Percentiles rank a stretch among this genome's conserved stretches.
phyloP scores from a whole-genome alignment of 2,797 vertebrate genomes.

The Anas flavirostris region DNA sequence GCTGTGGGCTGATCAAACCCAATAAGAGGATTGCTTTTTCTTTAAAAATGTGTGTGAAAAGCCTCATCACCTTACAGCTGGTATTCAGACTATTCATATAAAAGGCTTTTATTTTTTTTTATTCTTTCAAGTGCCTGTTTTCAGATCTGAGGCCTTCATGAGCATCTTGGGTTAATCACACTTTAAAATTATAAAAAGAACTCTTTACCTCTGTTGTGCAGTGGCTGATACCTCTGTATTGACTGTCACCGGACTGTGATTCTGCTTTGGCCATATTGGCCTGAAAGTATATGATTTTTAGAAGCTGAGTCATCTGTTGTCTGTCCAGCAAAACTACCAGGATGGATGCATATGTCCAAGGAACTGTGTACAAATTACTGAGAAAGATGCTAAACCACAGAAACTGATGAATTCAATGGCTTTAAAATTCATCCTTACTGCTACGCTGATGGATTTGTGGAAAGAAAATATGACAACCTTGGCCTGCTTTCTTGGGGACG shows the following conservation, averaged over 20 bases:
- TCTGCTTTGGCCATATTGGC: constrained; percentile 47
- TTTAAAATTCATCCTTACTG: not conserved
- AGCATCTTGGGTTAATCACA: not conserved
- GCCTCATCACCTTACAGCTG: not conserved
- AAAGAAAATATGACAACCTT: not conserved
- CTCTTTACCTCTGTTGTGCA: not conserved
- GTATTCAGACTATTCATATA: not conserved
- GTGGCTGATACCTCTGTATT: not conserved
- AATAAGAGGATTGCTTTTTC: not conserved
- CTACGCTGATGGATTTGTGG: not conserved
- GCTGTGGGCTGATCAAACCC: not conserved
- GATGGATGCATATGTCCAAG: not conserved
- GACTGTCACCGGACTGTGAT: not conserved
- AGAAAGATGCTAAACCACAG: not conserved
- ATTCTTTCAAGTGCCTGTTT: not conserved
- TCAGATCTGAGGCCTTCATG: not conserved
- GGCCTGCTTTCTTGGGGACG: not conserved
- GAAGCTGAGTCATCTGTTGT: not conserved
- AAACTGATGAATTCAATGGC: not conserved
- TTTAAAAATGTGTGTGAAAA: not conserved
- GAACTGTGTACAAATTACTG: not conserved
- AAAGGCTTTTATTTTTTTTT: not conserved
- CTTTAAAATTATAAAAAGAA: not conserved
- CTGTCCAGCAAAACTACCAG: not conserved
- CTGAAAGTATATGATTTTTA: not conserved